Conservation (phyloP, 2,797 vertebrate genomes). For the Fundulus diaphanus region DNA sequence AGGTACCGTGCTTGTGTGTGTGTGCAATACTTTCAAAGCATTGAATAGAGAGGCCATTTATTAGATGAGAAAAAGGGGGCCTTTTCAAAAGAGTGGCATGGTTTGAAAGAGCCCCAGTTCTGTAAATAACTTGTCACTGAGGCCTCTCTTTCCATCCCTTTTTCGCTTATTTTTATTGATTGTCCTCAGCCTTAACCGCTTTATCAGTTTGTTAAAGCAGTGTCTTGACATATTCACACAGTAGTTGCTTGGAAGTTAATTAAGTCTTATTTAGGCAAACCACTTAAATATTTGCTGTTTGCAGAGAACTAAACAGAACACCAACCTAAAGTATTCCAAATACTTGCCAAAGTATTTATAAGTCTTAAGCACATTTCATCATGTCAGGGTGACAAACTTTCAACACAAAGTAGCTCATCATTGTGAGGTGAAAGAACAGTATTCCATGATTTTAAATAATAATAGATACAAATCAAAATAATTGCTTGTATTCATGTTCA, state of each 20-base stretch:
- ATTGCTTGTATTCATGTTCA: too few relatives aligned
- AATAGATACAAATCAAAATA: too few relatives aligned
- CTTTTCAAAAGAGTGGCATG: slow-evolving; percentile 85
- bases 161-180: slow-evolving; percentile 12
- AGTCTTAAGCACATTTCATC: not conserved
- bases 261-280: too few relatives aligned
- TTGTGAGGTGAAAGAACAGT: too few relatives aligned
- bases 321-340: not conserved
- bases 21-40: slow-evolving; percentile 39
- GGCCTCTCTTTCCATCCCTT: slow-evolving; percentile 9
- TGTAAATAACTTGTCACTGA: slow-evolving; percentile 71
- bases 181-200: not conserved
- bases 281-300: too few relatives aligned
- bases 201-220: slow-evolving; percentile 9
- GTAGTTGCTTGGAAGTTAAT: too few relatives aligned
- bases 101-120: slow-evolving; percentile 82
- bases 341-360: not conserved
- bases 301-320: not conserved
- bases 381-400: not conserved
- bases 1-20: not conserved
- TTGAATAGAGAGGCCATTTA: slow-evolving; percentile 86
- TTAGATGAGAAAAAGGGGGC: slow-evolving; percentile 86
- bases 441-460: too few relatives aligned
- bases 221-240: not conserved
- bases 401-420: too few relatives aligned